Evolutionary conservation across 2,113 vertebrate species (phyloP).

Genomic region (Antechinus flavipes): DNA sequence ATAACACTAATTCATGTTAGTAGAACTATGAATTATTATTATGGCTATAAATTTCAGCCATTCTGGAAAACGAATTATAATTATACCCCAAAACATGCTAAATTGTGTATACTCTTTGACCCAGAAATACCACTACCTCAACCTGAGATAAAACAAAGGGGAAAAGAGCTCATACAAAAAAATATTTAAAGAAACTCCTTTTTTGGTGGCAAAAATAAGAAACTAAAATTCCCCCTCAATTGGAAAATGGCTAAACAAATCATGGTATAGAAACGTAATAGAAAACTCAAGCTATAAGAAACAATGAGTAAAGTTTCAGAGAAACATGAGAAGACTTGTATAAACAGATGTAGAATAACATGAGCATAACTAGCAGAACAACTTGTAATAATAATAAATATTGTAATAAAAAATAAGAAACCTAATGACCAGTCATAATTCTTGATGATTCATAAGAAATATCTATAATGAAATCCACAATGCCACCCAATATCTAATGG

Average conservation of each 20-base stretch:
- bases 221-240: neutral
- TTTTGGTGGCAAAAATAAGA: neutral
- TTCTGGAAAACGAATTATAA: too few species aligned
- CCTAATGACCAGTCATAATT: neutral
- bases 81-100: too few species aligned
- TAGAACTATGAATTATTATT: too few species aligned
- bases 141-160: neutral
- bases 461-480: neutral
- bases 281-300: neutral
- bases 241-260: neutral
- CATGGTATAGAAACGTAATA: neutral
- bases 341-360: neutral
- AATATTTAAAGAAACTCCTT: neutral
- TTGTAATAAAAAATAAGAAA: neutral
- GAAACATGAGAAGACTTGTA: neutral
- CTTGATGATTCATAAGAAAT: neutral
- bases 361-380: neutral
- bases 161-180: neutral
- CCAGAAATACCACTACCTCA: too few species aligned
- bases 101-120: too few species aligned
- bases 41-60: too few species aligned
- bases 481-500: neutral
- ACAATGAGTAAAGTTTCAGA: neutral
- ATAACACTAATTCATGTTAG: too few species aligned
- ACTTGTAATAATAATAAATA: neutral